A percentile compares a stretch with the other conserved stretches of the same genome.
These are phyloP conservation scores for Cordilura impudica DNA, from an alignment of 2,888 invertebrate genomes.

Conservation along the genomic window DNA sequence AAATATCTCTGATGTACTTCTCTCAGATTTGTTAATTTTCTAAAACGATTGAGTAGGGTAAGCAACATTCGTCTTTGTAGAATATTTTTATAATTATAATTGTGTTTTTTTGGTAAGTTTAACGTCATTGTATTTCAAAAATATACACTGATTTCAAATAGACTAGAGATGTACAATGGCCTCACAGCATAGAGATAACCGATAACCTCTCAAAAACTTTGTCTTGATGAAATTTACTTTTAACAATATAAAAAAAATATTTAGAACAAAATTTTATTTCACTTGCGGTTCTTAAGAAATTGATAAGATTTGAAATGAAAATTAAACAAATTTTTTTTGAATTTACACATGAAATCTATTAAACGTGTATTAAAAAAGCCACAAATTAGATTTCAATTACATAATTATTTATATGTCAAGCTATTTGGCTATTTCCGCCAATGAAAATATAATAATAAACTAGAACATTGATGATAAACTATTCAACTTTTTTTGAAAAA, in stretches of 20 bases:
- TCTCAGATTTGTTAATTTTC: no score
- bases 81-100: no score
- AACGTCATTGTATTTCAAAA: no score
- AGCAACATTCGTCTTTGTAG: no score
- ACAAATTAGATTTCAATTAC: neutral
- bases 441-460: neutral
- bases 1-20: no score
- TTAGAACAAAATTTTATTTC: neutral
- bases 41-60: no score
- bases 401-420: neutral
- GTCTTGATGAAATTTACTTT: neutral
- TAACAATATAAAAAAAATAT: neutral
- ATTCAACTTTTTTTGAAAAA: constrained; percentile 18
- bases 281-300: neutral
- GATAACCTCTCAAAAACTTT: neutral
- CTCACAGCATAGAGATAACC: neutral
- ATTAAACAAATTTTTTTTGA: no score
- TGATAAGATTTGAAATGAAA: constrained; percentile 12
- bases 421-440: constrained; percentile 12
- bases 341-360: no score
- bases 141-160: neutral
- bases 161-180: neutral
- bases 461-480: constrained; percentile 39
- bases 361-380: neutral
- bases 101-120: no score